Conservation (phyloP, 2,113 vertebrate genomes). For the Gobio gobio region DNA sequence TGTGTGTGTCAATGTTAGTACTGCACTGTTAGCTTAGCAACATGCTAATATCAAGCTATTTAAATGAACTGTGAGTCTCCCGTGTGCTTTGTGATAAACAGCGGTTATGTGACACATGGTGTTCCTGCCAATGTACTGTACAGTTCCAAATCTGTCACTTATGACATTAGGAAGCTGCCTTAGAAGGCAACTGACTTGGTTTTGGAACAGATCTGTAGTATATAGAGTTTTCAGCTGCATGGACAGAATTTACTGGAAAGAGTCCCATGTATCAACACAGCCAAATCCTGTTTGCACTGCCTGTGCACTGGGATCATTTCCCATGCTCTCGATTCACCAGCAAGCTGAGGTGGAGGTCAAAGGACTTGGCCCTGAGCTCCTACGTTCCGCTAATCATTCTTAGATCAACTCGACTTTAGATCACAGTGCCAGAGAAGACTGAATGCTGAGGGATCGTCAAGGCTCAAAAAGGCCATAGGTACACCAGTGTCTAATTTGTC, state of each 20-base stretch:
- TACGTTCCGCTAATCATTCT: background rate
- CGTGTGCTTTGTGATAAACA: background rate
- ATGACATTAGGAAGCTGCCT: background rate
- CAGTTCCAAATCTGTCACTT: constrained; percentile 10
- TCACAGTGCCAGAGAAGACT: background rate
- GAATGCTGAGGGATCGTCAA: background rate
- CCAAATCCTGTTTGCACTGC: constrained; percentile 26
- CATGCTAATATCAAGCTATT: background rate
- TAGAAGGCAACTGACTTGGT: background rate
- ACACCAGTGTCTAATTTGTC: constrained; percentile 26
- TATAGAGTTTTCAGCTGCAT: constrained; percentile 8
- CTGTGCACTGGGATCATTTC: constrained; percentile 17
- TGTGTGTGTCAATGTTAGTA: background rate
- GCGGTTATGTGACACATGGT: background rate
- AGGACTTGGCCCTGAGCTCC: background rate
- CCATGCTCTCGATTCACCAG: constrained; percentile 8
- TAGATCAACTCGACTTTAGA: constrained; percentile 23
- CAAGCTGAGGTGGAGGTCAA: background rate
- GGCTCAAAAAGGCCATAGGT: background rate
- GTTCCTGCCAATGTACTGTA: constrained; percentile 2
- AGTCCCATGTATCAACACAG: background rate
- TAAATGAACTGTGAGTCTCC: background rate
- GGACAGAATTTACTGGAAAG: constrained; percentile 30
- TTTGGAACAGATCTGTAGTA: constrained; percentile 18
- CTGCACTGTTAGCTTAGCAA: background rate